Base-by-base conservation (phyloP, 2,797 vertebrate species). In the Pelodytes ibericus region DNA sequence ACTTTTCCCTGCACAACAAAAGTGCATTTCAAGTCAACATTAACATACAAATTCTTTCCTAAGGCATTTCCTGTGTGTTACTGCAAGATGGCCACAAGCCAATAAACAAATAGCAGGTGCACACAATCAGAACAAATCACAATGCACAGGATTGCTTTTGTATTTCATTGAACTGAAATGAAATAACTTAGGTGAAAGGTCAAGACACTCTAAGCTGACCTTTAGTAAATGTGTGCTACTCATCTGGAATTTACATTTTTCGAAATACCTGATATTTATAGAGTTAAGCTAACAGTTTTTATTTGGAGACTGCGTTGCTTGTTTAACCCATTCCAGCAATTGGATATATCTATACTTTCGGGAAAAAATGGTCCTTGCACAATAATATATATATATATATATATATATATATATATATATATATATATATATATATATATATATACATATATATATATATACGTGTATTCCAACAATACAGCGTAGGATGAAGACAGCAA, bases 101-200 rank as follows among this genome's bases (percentile, higher is more conserved):
- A 53, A 29, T 16, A 64, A 57, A 64, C 30, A 73, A 64, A 73
- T 56, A 36, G 25, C 62, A 66, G 63, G 53, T 74, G 63, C 53
- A 15, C 31, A 16, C 49, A 59, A 74, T 74, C 18, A 74, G 31
- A 57, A 66, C 8, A 67, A 47, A 65, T 63, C 18, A 58, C 39
- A 44, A 56, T 31, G 36, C 39, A 53, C 58, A 30, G 7, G 29
- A 18, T 47, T 44, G 4, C 41, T 71, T 47, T 41, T 2, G 7
- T 29, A 27, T 31, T 27, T 2, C 3, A 27, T 26, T 29, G 60
- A 71, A 71, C 20, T 11, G n/a, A 59, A 26, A 20, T 71, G 47
- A 71, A 60, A 71, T 71, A 60, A 29, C 22, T 33, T 18, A 31
- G 47, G 60, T 56, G 27, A 56, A 72, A 73, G 27, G 60, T 41